Evolutionary conservation across 2,797 vertebrate genomes (phyloP).

Genomic region (Chelmon rostratus): DNA sequence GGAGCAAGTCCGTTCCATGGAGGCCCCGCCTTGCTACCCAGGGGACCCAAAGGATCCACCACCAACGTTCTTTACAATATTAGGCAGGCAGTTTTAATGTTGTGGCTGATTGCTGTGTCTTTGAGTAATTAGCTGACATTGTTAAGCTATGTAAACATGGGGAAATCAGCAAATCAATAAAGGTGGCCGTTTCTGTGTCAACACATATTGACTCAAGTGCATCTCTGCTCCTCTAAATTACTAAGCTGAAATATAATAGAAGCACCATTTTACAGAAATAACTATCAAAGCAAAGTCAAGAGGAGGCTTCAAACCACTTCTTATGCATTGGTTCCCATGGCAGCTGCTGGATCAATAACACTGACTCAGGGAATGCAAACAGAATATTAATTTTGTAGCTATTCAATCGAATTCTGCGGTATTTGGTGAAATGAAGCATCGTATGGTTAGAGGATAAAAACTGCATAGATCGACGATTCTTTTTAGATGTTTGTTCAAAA

Average conservation of each 20-base stretch:
- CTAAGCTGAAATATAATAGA: neutral
- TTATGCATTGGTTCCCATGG: conserved; percentile 43
- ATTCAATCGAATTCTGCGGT: neutral
- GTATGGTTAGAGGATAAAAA: neutral
- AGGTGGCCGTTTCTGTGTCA: neutral
- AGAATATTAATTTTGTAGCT: conserved; percentile 1
- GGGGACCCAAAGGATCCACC: too few species aligned
- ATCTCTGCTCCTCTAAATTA: neutral
- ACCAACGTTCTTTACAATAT: too few species aligned
- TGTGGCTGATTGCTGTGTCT: too few species aligned
- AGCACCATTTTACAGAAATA: conserved; percentile 33
- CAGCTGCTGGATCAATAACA: conserved; percentile 41
- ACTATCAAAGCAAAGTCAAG: conserved; percentile 25
- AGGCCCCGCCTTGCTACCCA: too few species aligned
- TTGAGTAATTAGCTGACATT: neutral
- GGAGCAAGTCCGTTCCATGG: too few species aligned
- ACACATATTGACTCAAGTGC: neutral
- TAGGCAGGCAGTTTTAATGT: too few species aligned
- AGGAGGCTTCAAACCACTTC: conserved; percentile 20
- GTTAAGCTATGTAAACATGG: neutral
- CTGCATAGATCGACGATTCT: neutral
- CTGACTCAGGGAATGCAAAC: conserved; percentile 17
- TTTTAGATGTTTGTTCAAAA: neutral
- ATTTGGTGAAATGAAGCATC: neutral
- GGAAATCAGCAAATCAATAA: neutral